Percentiles rank a stretch among this genome's conserved stretches.
These are phyloP conservation scores for Euphonia xanthogaster DNA, from an alignment of 2,797 vertebrate species.

Conservation along the genomic window DNA sequence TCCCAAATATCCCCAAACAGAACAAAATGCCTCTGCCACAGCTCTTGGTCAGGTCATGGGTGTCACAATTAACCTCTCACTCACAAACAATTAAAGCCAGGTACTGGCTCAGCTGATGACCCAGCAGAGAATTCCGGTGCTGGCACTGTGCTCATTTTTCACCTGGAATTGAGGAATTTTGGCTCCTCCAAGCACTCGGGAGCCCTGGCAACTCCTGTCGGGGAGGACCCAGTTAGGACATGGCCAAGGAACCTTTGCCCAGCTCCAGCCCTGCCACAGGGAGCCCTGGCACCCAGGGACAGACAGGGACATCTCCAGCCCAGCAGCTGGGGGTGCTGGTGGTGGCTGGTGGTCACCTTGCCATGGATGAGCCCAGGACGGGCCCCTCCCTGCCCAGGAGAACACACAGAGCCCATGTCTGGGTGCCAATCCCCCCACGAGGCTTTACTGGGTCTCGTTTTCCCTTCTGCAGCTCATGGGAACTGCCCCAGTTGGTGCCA, in stretches of 20 bases:
- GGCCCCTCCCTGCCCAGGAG: background rate
- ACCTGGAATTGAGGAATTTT: background rate
- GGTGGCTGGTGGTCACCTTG: accelerated
- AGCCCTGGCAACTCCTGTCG: background rate
- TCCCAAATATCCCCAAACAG: background rate
- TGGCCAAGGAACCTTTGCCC: background rate
- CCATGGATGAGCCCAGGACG: accelerated
- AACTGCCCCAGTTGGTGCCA: accelerated
- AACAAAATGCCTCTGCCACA: background rate
- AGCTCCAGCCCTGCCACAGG: background rate
- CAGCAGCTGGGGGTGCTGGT: background rate
- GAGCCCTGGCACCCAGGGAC: background rate
- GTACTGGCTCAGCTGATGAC: background rate
- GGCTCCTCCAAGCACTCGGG: background rate
- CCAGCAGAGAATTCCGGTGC: background rate
- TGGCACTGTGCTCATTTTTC: background rate
- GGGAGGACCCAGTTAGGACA: background rate
- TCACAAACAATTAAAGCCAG: background rate
- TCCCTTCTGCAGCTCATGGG: too few relatives aligned
- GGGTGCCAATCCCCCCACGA: background rate
- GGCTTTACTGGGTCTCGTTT: background rate
- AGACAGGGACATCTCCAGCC: background rate
- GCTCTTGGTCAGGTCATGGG: background rate
- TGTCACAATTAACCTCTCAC: background rate
- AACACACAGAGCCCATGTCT: accelerated